phyloP scores from a whole-genome alignment of 2,113 vertebrate genomes.

The Nyctibius bracteatus region DNA sequence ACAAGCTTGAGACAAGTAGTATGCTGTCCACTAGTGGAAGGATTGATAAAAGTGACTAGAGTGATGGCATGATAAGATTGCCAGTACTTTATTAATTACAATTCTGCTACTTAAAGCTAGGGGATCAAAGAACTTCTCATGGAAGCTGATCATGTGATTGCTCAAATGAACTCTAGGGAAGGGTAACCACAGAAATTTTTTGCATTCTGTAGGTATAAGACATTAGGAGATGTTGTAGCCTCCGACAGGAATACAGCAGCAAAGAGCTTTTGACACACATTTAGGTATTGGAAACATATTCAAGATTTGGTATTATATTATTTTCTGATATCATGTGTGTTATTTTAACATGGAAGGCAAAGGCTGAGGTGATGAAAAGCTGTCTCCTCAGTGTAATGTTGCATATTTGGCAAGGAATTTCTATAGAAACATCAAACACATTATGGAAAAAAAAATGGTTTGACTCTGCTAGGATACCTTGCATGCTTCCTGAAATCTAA shows the following conservation, averaged over 20 bases:
- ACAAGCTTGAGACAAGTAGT: not conserved
- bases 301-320: not conserved
- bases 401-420: not conserved
- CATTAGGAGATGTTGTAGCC: not conserved
- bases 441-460: not conserved
- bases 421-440: not conserved
- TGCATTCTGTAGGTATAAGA: not conserved
- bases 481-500: not conserved
- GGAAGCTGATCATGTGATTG: not conserved
- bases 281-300: not conserved
- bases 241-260: not conserved
- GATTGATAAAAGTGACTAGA: not conserved
- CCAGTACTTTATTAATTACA: not conserved
- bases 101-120: not conserved
- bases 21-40: not conserved
- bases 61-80: not conserved
- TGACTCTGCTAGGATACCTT: not conserved
- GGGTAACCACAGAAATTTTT: not conserved
- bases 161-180: not conserved
- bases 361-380: not conserved
- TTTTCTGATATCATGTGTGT: not conserved
- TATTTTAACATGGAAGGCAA: not conserved
- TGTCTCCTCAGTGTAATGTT: not conserved
- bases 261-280: not conserved
- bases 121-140: not conserved